A percentile compares a stretch with the other conserved stretches of the same genome.
Evolutionary conservation across 2,888 invertebrate genomes (phyloP).

Genomic region (Imbricaverruca yamaguchii): DNA sequence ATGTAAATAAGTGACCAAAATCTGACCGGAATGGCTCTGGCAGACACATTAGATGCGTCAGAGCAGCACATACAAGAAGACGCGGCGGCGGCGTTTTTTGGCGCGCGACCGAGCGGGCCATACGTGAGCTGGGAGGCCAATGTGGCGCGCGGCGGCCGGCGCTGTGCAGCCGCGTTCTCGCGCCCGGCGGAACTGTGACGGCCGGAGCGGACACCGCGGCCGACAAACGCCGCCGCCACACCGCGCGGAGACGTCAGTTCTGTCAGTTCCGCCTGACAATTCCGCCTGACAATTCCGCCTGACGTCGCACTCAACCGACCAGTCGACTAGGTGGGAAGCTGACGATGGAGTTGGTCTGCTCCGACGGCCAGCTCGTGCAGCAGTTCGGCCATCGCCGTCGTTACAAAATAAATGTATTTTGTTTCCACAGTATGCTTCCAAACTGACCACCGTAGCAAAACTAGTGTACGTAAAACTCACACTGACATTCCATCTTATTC

Average conservation of each 20-base stretch:
- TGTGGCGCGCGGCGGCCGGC: neutral
- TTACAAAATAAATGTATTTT: too few species aligned
- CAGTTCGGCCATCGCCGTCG: too few species aligned
- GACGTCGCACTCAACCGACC: too few species aligned
- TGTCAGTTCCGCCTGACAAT: too few species aligned
- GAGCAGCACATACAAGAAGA: slow-evolving; percentile 19
- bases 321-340: too few species aligned
- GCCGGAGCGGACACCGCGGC: neutral
- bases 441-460: too few species aligned
- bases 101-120: neutral
- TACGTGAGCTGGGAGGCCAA: slow-evolving; percentile 13
- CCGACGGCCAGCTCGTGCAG: too few species aligned
- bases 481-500: too few species aligned
- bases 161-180: neutral
- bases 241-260: neutral
- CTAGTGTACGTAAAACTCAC: too few species aligned
- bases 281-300: too few species aligned
- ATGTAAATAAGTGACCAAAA: slow-evolving; percentile 20
- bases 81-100: neutral
- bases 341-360: too few species aligned
- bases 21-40: slow-evolving; percentile 8
- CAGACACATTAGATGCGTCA: slow-evolving; percentile 20
- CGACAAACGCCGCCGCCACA: neutral
- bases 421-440: too few species aligned
- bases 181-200: neutral